Evolutionary conservation across 2,113 vertebrate species (phyloP).

Genomic region (Alosa alosa): DNA sequence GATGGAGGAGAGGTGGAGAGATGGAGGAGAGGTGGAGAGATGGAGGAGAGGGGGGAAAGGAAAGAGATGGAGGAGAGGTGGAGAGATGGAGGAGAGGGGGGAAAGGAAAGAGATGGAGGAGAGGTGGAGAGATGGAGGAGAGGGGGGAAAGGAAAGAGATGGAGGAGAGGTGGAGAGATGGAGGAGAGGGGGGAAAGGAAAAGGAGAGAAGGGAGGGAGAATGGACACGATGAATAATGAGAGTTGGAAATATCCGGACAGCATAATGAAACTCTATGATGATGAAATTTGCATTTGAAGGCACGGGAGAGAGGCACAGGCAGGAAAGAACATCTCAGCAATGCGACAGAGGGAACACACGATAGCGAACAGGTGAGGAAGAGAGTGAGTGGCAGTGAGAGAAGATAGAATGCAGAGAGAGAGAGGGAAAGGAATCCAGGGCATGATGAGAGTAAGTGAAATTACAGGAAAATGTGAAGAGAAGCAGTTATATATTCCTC

Average conservation of each 20-base stretch:
- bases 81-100: background rate
- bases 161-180: background rate
- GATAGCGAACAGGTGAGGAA: background rate
- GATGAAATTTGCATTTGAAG: conserved; percentile 9
- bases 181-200: too few relatives aligned
- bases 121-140: background rate
- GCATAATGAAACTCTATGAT: conserved; percentile 8
- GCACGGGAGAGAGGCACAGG: background rate
- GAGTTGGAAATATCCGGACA: background rate
- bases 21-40: too few relatives aligned
- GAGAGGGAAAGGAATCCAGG: background rate
- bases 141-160: background rate
- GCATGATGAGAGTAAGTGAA: background rate
- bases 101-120: background rate
- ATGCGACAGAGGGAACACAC: background rate
- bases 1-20: background rate
- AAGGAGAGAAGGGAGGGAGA: background rate
- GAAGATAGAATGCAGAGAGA: background rate
- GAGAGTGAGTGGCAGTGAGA: background rate
- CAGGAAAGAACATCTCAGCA: background rate
- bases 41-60: too few relatives aligned
- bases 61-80: too few relatives aligned
- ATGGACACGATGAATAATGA: background rate
- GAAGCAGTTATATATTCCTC: background rate
- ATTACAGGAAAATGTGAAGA: background rate